These are phyloP conservation scores for Limnephilus marmoratus DNA, from an alignment of 2,888 invertebrate genomes.

Conservation along the genomic window DNA sequence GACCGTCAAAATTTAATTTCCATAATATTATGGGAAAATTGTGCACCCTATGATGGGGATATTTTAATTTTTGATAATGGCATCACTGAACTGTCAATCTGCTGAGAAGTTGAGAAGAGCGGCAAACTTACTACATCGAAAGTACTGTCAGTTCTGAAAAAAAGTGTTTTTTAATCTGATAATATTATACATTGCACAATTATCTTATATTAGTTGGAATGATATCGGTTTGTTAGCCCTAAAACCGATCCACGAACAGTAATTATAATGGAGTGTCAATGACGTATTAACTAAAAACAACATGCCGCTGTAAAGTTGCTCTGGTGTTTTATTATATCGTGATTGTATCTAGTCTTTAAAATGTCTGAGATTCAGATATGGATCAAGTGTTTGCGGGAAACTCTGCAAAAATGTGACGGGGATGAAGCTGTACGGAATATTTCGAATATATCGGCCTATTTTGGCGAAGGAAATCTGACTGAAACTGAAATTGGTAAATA, in stretches of 20 bases:
- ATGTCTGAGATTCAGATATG: slow-evolving; percentile 45
- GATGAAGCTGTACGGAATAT: slow-evolving; percentile 42
- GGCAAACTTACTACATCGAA: no score
- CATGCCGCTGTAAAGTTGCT: background rate
- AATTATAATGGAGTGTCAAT: background rate
- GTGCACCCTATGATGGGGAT: no score
- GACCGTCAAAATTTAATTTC: no score
- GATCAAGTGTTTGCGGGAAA: slow-evolving; percentile 8
- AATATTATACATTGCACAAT: background rate
- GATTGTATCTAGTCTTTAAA: background rate
- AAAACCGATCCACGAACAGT: background rate
- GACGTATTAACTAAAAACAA: background rate
- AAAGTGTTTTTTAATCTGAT: background rate
- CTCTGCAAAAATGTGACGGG: slow-evolving; percentile 23
- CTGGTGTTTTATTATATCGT: background rate
- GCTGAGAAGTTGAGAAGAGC: no score
- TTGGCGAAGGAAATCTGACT: slow-evolving; percentile 43
- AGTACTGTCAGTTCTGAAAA: no score
- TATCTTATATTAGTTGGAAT: background rate
- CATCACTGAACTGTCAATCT: no score
- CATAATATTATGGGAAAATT: no score
- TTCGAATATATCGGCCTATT: slow-evolving; percentile 41
- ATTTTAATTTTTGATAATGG: no score
- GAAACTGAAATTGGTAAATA: slow-evolving; percentile 49
- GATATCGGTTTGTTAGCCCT: background rate